A percentile compares a stretch with the other conserved stretches of the same genome.
Evolutionary conservation across 2,797 vertebrate genomes (phyloP).

Genomic region (Cyprinodon diabolis): DNA sequence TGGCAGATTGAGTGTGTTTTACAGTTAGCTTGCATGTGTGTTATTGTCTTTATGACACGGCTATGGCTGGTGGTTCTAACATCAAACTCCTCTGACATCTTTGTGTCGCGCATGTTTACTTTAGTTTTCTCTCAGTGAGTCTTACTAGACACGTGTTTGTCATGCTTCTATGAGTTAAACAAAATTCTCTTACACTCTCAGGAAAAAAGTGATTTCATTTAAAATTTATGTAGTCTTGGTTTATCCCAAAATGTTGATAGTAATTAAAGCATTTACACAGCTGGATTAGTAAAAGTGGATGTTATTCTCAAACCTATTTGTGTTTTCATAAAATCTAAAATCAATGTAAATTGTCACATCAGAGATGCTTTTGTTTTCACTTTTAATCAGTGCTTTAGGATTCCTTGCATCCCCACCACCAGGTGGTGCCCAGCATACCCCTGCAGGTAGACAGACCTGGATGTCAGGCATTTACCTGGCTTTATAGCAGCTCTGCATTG

Average conservation of each 20-base stretch:
- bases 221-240: not conserved
- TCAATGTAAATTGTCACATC: slow-evolving; percentile 11
- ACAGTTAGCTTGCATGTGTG: too few relatives aligned
- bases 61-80: too few relatives aligned
- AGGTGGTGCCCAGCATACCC: slow-evolving; percentile 79
- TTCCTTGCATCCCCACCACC: slow-evolving; percentile 74
- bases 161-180: not conserved
- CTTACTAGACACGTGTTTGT: not conserved
- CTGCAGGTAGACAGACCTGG: slow-evolving; percentile 40
- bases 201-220: not conserved
- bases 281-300: not conserved
- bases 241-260: not conserved
- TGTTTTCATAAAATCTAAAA: not conserved
- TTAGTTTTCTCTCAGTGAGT: not conserved
- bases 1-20: too few relatives aligned
- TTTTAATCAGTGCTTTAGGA: slow-evolving; percentile 40
- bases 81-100: too few relatives aligned
- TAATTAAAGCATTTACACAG: not conserved
- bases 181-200: not conserved
- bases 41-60: too few relatives aligned
- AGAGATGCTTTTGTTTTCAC: slow-evolving; percentile 31
- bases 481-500: slow-evolving; percentile 21
- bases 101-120: not conserved
- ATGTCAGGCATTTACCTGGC: slow-evolving; percentile 23
- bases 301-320: not conserved